Base-by-base conservation (phyloP, 2,113 vertebrate species). In the Steatornis caripensis region DNA sequence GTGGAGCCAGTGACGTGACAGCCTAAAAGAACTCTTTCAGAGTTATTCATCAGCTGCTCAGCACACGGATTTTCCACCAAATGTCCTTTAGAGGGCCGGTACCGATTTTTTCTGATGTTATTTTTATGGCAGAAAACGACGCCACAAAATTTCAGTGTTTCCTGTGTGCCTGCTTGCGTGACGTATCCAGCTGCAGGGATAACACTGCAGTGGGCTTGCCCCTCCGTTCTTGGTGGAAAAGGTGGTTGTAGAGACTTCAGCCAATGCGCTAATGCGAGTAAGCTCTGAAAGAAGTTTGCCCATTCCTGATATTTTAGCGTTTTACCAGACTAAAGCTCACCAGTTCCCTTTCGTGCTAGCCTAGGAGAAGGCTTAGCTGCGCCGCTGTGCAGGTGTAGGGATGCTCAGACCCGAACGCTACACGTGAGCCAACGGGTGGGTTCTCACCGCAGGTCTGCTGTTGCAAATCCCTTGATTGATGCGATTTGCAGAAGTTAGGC, bases 341-440 rank as follows among this genome's bases (percentile, higher is more conserved):
- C 0, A 1, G 23, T 55, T 76, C 51, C 58, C 16, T 22, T 49
- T 45, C 5, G 2, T 8, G 36, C 17, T 19, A 10, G 37, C 18
- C 26, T n/a, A 61, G 32, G 66, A 41, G 41, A 30, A n/a, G 60
- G 24, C n/a, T n/a, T n/a, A n/a, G n/a, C n/a, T n/a, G n/a, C n/a
- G n/a, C n/a, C n/a, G 2, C 62, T 11, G 8, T 7, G 65, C 24
- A 2, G 46, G 4, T 11, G 29, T 30, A 13, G 62, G 37, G 57
- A 20, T 9, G 1, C 23, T 48, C 15, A 3, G 36, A 30, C 30
- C 4, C 1, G 0, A 36, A 48, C 41, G 23, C 23, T 23, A 11
- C 30, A 2, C 23, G 0, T 4, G 30, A 60, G 48, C 51, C 57
- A 27, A 20, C 27, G 5, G 27, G 65, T 27, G 9, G 30, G 12